A percentile compares a stretch with the other conserved stretches of the same genome.
These are phyloP conservation scores for Mimumesa dahlbomi DNA, from an alignment of 2,888 invertebrate genomes.

Conservation along the genomic window DNA sequence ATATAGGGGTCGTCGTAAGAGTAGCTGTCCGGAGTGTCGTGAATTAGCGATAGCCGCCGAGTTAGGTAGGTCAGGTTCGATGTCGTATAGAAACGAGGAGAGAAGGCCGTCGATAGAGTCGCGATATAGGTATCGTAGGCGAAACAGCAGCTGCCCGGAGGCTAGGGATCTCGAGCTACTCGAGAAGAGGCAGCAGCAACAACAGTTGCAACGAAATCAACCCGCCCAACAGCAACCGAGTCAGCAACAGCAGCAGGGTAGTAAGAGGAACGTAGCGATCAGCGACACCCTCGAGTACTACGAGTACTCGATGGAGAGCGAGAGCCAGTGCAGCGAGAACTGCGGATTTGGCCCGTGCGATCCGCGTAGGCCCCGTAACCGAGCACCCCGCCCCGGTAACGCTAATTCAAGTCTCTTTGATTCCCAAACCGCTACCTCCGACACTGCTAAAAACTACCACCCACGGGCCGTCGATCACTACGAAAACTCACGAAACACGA, in stretches of 20 bases:
- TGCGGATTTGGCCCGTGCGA: constrained; percentile 80
- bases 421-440: constrained; percentile 80
- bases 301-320: constrained; percentile 80
- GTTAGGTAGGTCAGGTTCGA: constrained; percentile 60
- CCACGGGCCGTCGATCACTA: constrained; percentile 76
- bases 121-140: constrained; percentile 64
- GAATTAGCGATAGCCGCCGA: constrained; percentile 58
- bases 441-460: constrained; percentile 79
- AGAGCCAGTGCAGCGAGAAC: constrained; percentile 80
- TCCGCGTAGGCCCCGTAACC: constrained; percentile 79
- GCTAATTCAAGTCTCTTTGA: constrained; percentile 81
- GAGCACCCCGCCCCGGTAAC: constrained; percentile 80
- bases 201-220: constrained; percentile 65
- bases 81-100: constrained; percentile 49
- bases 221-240: constrained; percentile 63
- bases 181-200: constrained; percentile 75
- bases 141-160: constrained; percentile 78
- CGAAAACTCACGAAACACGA: constrained; percentile 69
- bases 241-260: constrained; percentile 71
- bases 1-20: constrained; percentile 66
- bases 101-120: constrained; percentile 56
- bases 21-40: constrained; percentile 72
- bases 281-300: constrained; percentile 80
- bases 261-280: constrained; percentile 80
- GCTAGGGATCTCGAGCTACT: constrained; percentile 68